Percentiles rank a stretch among this genome's conserved stretches.
Evolutionary conservation across 2,113 vertebrate genomes (phyloP).

Genomic region (Pollimyrus isidori): DNA sequence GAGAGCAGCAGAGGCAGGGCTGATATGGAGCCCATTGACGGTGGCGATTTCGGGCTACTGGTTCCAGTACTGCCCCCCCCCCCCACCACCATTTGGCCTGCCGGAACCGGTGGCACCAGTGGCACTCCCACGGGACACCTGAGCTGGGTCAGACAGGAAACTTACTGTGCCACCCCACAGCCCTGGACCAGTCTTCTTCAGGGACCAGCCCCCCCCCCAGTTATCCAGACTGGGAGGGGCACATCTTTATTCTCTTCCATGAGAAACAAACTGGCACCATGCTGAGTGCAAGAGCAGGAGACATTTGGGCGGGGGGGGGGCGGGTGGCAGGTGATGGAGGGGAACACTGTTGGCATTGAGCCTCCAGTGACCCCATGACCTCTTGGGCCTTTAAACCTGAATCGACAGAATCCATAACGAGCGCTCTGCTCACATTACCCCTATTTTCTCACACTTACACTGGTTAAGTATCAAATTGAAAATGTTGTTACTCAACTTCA

Average conservation of each 20-base stretch:
- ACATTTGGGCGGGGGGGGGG: constrained; percentile 15
- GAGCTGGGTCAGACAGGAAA: background rate
- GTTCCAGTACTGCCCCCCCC: background rate
- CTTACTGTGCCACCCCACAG: background rate
- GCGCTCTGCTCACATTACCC: background rate
- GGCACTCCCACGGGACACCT: background rate
- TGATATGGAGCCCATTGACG: background rate
- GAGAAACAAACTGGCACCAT: background rate
- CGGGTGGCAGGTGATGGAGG: background rate
- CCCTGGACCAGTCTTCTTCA: background rate
- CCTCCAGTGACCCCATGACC: background rate
- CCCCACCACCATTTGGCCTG: background rate
- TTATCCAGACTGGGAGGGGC: background rate
- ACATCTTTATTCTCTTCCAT: background rate
- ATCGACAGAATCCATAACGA: background rate
- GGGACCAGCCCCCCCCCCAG: background rate
- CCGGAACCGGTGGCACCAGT: background rate
- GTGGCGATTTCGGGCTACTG: background rate
- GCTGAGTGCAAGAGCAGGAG: background rate
- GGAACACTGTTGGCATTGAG: constrained; percentile 10
- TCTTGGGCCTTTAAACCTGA: background rate
- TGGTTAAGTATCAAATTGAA: background rate
- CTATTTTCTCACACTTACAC: background rate
- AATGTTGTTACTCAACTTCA: background rate
- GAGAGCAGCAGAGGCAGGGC: constrained; percentile 22